Percentiles rank a stretch among this genome's conserved stretches.
Conservation (phyloP, 2,797 vertebrate genomes). For the Tadarida brasiliensis region DNA sequence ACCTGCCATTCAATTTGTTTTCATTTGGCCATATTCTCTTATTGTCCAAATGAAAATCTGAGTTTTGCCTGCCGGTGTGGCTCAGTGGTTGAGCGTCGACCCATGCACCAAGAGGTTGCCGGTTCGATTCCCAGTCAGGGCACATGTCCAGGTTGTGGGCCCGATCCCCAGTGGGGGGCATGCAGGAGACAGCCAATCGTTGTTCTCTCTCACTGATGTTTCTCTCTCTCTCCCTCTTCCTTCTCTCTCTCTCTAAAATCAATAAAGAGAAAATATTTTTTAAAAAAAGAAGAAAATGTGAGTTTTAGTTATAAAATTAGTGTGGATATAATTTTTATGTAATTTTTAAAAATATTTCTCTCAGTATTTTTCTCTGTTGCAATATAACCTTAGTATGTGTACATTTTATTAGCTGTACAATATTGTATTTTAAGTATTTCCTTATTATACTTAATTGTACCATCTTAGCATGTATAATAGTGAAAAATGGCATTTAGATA, state of each 20-base stretch:
- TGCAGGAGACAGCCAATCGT: too few species aligned
- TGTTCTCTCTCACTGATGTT: too few species aligned
- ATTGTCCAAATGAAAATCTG: not conserved
- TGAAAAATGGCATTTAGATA: not conserved
- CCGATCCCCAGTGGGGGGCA: too few species aligned
- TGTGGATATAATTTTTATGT: not conserved
- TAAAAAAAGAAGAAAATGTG: not conserved
- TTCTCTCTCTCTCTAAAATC: too few species aligned
- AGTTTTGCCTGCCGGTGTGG: not conserved
- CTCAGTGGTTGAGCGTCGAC: too few species aligned
- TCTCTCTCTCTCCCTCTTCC: too few species aligned
- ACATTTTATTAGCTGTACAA: not conserved
- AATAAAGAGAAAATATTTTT: too few species aligned
- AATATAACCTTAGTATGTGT: not conserved
- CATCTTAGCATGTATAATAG: not conserved
- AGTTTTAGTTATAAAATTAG: not conserved
- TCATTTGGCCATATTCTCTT: not conserved
- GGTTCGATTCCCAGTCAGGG: too few species aligned
- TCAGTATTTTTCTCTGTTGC: not conserved
- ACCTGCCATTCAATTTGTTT: not conserved
- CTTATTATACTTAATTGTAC: not conserved
- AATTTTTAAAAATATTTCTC: too few species aligned
- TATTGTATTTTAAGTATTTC: not conserved
- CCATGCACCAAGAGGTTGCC: too few species aligned
- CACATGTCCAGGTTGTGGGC: too few species aligned